Evolutionary conservation across 2,888 invertebrate genomes (phyloP), one percentile per base, ranked within the genome.

Genomic region (Cantharis rustica): DNA sequence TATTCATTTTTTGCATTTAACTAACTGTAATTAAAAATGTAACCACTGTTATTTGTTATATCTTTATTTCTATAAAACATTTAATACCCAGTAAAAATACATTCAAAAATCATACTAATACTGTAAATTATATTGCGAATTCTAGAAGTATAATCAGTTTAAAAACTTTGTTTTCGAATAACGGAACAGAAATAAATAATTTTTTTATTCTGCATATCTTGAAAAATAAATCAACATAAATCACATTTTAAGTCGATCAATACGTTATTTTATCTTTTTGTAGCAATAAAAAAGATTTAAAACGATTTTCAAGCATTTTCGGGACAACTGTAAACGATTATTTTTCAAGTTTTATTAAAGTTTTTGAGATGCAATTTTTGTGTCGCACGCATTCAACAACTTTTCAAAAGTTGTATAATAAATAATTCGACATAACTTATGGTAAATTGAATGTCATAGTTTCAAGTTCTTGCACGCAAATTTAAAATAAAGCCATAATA

Each of bases 381-480:
- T 79, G 80, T 80, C 79, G 72, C 82, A 81, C 80, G 80, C 81
- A 79, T 80, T 79, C 75, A 77, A 80, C 77, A 77, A 79, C 77
- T 79, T 79, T 79, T 76, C 78, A 73, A 80, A 81, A 80, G 79
- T 82, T 80, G 72, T 71, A 77, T 80, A 80, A 82, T 82, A 82
- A 83, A 82, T 82, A 81, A 80, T 78, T 73, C 73, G 78, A 80
- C 75, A 77, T 82, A 80, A 80, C 81, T 82, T 82, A 82, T 81
- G 80, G 81, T 79, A 82, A 83, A 83, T 83, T 83, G 82, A 83
- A 83, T 83, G 83, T 82, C 83, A 82, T 73, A 72, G 77, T 76
- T 76, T 72, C 71, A 61, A 68, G 72, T 71, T 73, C 62, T 78
- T 77, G 72, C 79, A 79, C 78, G 79, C 77, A 72, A 78, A 73